Evolutionary conservation across 2,888 invertebrate species (phyloP).

Genomic region (Temnothorax ravouxi): DNA sequence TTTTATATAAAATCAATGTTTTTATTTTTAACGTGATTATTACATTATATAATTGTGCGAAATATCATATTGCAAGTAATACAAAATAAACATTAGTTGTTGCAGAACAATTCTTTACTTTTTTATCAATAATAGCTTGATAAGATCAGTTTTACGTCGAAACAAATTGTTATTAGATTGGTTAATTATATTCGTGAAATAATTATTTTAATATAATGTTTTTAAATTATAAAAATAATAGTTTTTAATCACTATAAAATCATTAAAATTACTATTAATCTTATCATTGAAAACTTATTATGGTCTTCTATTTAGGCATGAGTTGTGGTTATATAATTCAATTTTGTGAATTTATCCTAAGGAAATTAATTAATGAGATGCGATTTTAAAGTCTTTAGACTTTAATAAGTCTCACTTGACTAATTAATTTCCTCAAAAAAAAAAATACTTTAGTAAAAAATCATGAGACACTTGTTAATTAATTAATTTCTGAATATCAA

Average conservation of each 20-base stretch:
- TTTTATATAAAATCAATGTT: not conserved
- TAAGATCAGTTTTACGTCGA: not conserved
- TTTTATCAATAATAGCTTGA: not conserved
- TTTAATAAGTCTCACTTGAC: no score
- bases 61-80: not conserved
- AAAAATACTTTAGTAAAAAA: not conserved
- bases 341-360: not conserved
- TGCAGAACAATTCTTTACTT: not conserved
- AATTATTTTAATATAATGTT: not conserved
- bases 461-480: not conserved
- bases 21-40: not conserved
- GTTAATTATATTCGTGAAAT: not conserved
- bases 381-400: not conserved
- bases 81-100: not conserved
- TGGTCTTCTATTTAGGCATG: not conserved
- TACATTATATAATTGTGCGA: not conserved
- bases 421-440: no score
- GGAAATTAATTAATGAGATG: not conserved
- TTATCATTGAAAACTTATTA: not conserved
- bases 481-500: conserved; percentile 2
- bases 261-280: not conserved
- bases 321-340: not conserved
- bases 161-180: not conserved
- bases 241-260: not conserved
- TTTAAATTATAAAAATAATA: not conserved